These are phyloP conservation scores for Macropodus opercularis DNA, from an alignment of 2,797 vertebrate genomes.

Conservation along the genomic window DNA sequence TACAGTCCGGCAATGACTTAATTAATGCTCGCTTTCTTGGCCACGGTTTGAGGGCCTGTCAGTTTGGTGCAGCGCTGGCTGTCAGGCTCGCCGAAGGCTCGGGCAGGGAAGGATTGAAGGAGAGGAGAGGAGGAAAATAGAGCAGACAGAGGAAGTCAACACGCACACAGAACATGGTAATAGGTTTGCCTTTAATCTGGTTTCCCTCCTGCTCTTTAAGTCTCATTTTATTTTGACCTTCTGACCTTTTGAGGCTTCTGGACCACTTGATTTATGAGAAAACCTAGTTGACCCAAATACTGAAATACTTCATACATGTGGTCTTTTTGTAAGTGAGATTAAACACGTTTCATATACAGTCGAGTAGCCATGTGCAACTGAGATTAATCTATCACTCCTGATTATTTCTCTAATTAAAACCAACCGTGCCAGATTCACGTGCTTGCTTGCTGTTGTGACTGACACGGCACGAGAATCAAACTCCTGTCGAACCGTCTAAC, in stretches of 20 bases:
- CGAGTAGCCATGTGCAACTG: conserved; percentile 26
- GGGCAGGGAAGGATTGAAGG: conserved; percentile 77
- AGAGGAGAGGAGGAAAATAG: conserved; percentile 69
- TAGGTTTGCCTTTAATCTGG: conserved; percentile 55
- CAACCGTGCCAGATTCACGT: conserved; percentile 29
- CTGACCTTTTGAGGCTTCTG: conserved; percentile 42
- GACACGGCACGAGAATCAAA: conserved; percentile 41
- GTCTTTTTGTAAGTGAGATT: conserved; percentile 26
- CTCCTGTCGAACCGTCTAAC: conserved; percentile 35
- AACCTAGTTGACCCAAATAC: conserved; percentile 26
- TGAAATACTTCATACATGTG: conserved; percentile 13
- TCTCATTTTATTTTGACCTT: conserved; percentile 47
- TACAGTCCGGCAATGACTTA: conserved; percentile 99
- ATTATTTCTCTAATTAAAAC: conserved; percentile 47
- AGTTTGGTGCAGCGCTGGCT: conserved; percentile 92
- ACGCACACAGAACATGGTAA: conserved; percentile 71
- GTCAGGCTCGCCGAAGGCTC: conserved; percentile 86
- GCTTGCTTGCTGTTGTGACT: conserved; percentile 35
- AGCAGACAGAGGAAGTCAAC: conserved; percentile 77
- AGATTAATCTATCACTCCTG: conserved; percentile 53
- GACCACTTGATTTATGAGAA: conserved; percentile 43
- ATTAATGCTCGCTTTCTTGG: conserved; percentile 99
- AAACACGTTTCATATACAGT: conserved; percentile 14
- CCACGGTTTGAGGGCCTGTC: conserved; percentile 95
- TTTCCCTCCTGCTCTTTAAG: conserved; percentile 30